Conservation (phyloP, 2,797 vertebrate species). For the Brachymystax lenok region DNA sequence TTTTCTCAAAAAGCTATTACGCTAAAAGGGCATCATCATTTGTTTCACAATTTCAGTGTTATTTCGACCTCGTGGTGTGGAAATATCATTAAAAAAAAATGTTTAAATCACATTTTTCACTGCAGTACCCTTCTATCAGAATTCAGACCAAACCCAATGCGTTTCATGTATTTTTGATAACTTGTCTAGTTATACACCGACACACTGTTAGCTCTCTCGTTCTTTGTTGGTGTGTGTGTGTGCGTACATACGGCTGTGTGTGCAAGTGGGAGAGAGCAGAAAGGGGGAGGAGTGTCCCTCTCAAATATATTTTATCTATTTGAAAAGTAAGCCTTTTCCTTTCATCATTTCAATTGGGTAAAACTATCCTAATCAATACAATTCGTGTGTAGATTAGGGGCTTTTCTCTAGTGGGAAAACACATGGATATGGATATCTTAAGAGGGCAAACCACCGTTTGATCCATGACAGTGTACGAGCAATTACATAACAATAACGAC, state of each 20-base stretch:
- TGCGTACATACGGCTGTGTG: conserved; percentile 9
- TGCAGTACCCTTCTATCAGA: conserved; percentile 63
- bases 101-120: conserved; percentile 17
- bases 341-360: neutral
- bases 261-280: neutral
- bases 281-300: conserved; percentile 11
- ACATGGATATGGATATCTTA: conserved; percentile 25
- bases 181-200: neutral
- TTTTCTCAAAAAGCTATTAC: too few species aligned
- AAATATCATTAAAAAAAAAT: too few species aligned
- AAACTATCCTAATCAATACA: conserved; percentile 28
- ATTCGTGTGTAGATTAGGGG: conserved; percentile 24
- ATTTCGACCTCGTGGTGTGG: too few species aligned
- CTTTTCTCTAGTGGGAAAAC: conserved; percentile 10
- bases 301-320: conserved; percentile 10
- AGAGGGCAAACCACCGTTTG: conserved; percentile 27
- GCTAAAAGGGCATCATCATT: too few species aligned
- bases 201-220: neutral
- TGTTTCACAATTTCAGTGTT: too few species aligned
- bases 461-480: conserved; percentile 12
- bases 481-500: neutral
- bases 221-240: conserved; percentile 12
- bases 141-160: conserved; percentile 44
- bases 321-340: conserved; percentile 21
- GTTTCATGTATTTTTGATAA: conserved; percentile 1